phyloP scores from a whole-genome alignment of 2,888 invertebrate species.

The Trachelus iudaicus region DNA sequence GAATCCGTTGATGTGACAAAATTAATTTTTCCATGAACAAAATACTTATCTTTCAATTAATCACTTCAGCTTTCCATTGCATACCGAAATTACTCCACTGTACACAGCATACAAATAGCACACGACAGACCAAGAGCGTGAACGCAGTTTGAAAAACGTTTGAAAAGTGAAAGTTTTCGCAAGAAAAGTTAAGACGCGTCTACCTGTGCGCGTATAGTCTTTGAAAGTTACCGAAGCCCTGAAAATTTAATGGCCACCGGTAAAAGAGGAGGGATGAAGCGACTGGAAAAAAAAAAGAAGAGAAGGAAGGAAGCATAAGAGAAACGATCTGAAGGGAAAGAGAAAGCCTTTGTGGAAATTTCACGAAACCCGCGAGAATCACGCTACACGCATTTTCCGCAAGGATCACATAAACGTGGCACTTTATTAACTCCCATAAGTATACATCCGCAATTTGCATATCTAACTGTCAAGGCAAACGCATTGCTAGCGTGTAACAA shows the following conservation, averaged over 20 bases:
- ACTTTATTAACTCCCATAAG: not conserved
- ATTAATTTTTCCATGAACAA: not conserved
- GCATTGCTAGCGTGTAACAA: not conserved
- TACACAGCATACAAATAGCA: not conserved
- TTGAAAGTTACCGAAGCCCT: constrained; percentile 4
- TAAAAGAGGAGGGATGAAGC: not conserved
- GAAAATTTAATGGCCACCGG: constrained; percentile 2
- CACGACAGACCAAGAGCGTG: not conserved
- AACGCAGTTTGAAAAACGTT: not conserved
- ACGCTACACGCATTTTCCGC: not conserved
- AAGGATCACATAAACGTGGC: not conserved
- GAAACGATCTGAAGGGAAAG: constrained; percentile 9
- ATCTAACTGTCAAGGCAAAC: not conserved
- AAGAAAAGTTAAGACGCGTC: not conserved
- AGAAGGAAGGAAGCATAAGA: not conserved
- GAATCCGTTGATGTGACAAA: not conserved
- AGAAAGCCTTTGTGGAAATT: constrained; percentile 23
- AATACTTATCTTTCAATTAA: not conserved
- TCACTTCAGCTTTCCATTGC: not conserved
- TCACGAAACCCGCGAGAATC: not conserved
- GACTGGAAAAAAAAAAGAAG: not conserved
- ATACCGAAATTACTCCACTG: not conserved
- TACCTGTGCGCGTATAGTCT: not conserved
- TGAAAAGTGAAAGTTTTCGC: constrained; percentile 2
- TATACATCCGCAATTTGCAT: not conserved